Percentiles rank a stretch among this genome's conserved stretches.
These are phyloP conservation scores for Gnathonemus echidnorhynchus DNA, from an alignment of 2,113 vertebrate genomes.

Conservation along the genomic window DNA sequence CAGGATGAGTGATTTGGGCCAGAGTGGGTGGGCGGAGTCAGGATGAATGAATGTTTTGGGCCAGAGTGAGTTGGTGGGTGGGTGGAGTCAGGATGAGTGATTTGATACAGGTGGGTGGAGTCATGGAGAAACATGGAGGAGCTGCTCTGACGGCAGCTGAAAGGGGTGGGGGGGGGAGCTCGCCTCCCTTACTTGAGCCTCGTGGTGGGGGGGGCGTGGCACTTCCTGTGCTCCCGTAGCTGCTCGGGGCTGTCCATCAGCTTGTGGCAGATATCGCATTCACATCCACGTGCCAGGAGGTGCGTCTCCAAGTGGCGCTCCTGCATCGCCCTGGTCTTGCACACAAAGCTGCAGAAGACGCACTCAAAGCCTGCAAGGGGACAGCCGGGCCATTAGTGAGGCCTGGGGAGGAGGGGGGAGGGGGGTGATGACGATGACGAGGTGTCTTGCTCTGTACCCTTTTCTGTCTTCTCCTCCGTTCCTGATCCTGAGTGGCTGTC, in stretches of 20 bases:
- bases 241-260: slow-evolving; percentile 98
- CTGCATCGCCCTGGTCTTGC: slow-evolving; percentile 97
- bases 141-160: background rate
- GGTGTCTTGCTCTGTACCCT: slow-evolving; percentile 63
- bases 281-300: slow-evolving; percentile 96
- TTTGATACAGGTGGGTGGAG: background rate
- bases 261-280: slow-evolving; percentile 98
- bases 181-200: slow-evolving; percentile 99
- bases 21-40: background rate
- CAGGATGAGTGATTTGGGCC: background rate
- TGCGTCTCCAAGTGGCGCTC: slow-evolving; percentile 97
- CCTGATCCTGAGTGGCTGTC: slow-evolving; percentile 78
- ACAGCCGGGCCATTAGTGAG: background rate
- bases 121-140: background rate
- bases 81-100: background rate
- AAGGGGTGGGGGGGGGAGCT: slow-evolving; percentile 53
- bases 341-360: slow-evolving; percentile 98
- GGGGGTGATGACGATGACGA: background rate
- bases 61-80: background rate
- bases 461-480: slow-evolving; percentile 88
- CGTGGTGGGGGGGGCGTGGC: slow-evolving; percentile 96
- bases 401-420: background rate
- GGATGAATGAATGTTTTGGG: background rate
- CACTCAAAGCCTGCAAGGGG: slow-evolving; percentile 85
- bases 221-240: slow-evolving; percentile 98